Evolutionary conservation across 2,888 invertebrate species (phyloP).

Genomic region (Anodontia alba): DNA sequence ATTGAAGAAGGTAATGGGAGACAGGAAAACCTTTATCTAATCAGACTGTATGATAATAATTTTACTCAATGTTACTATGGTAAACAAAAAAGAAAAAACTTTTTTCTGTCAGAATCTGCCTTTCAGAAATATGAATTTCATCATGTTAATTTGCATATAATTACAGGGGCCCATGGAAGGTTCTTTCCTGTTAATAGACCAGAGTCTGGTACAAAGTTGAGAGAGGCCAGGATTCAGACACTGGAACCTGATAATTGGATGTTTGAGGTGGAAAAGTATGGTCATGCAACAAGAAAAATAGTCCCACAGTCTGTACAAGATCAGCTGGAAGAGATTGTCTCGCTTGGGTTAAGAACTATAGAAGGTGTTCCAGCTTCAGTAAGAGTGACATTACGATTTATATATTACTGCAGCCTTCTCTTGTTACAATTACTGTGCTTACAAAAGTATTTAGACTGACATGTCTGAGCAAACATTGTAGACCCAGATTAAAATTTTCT

Average conservation of each 20-base stretch:
- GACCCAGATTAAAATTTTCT: too few species aligned
- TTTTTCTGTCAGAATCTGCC: too few species aligned
- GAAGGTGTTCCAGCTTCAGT: constrained; percentile 64
- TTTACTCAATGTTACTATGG: too few species aligned
- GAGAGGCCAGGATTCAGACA: constrained; percentile 80
- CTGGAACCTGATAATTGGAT: constrained; percentile 82
- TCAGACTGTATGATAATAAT: too few species aligned
- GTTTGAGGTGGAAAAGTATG: constrained; percentile 79
- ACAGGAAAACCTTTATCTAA: too few species aligned
- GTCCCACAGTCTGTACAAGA: constrained; percentile 49
- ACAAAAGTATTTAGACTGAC: neutral
- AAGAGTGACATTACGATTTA: too few species aligned
- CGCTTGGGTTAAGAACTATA: constrained; percentile 68
- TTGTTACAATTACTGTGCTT: neutral
- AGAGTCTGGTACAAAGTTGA: constrained; percentile 20
- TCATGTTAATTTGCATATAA: too few species aligned
- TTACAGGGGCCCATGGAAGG: constrained; percentile 81
- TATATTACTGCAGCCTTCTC: neutral
- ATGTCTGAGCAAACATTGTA: too few species aligned
- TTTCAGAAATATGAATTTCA: too few species aligned
- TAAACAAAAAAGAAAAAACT: too few species aligned
- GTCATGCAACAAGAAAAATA: constrained; percentile 80
- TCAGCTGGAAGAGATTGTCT: constrained; percentile 63
- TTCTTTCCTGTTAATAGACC: constrained; percentile 59
- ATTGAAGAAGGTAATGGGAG: too few species aligned